A percentile compares a stretch with the other conserved stretches of the same genome.
Evolutionary conservation across 2,888 invertebrate genomes (phyloP).

Genomic region (Gymnoscelis rufifasciata): DNA sequence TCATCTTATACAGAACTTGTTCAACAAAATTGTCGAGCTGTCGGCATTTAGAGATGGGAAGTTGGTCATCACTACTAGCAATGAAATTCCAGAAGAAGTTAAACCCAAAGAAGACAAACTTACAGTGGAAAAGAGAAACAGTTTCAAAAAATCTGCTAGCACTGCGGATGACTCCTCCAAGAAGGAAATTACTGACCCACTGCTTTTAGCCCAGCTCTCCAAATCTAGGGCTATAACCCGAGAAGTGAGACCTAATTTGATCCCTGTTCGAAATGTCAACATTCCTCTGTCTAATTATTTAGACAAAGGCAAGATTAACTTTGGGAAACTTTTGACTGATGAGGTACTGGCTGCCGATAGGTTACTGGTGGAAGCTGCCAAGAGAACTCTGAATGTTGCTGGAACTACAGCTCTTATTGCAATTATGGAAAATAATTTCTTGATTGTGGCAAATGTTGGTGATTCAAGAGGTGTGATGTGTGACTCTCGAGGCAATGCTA

Average conservation of each 20-base stretch:
- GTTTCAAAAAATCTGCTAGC: conserved; percentile 83
- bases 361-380: conserved; percentile 89
- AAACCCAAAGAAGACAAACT: conserved; percentile 65
- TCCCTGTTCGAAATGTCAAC: conserved; percentile 66
- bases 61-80: conserved; percentile 47
- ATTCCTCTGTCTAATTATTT: conserved; percentile 82
- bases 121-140: conserved; percentile 79
- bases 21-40: conserved; percentile 86
- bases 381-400: conserved; percentile 85
- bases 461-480: conserved; percentile 98
- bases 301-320: conserved; percentile 87
- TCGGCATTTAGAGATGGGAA: conserved; percentile 83
- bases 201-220: conserved; percentile 82
- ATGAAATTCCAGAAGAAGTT: conserved; percentile 53
- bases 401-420: conserved; percentile 97
- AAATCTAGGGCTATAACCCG: conserved; percentile 81
- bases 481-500: conserved; percentile 91
- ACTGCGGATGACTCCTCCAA: conserved; percentile 78
- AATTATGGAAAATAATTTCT: conserved; percentile 86
- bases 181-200: conserved; percentile 83
- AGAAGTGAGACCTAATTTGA: conserved; percentile 75
- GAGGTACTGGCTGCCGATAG: conserved; percentile 92
- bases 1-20: conserved; percentile 88
- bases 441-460: conserved; percentile 97
- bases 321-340: conserved; percentile 89